Conservation (phyloP, 2,888 invertebrate genomes). For the Scaptomyza parva region DNA sequence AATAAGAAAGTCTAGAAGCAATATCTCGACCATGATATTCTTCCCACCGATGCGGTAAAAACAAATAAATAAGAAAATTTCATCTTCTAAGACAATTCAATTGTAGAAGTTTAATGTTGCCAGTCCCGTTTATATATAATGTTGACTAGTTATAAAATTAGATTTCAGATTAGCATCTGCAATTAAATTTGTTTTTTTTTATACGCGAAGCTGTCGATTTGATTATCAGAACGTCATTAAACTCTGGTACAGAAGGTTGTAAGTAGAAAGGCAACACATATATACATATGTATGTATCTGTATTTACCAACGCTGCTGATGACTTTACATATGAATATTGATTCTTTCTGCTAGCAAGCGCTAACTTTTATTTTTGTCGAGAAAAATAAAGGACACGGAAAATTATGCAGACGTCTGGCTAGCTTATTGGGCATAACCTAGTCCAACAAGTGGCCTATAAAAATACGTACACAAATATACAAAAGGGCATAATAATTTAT, state of each 20-base stretch:
- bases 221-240: not conserved
- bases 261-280: not conserved
- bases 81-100: slow-evolving; percentile 47
- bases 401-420: slow-evolving; percentile 55
- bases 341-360: slow-evolving; percentile 10
- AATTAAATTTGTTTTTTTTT: slow-evolving; percentile 38
- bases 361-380: slow-evolving; percentile 35
- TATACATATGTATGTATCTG: not conserved
- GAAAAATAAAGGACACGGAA: slow-evolving; percentile 12
- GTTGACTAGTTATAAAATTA: slow-evolving; percentile 52
- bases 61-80: not conserved
- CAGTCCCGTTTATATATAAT: slow-evolving; percentile 23
- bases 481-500: slow-evolving; percentile 67
- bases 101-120: slow-evolving; percentile 24
- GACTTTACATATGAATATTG: slow-evolving; percentile 7
- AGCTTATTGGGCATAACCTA: slow-evolving; percentile 59
- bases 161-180: slow-evolving; percentile 45
- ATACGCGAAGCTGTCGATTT: slow-evolving; percentile 5
- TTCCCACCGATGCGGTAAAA: not conserved
- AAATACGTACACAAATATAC: slow-evolving; percentile 60
- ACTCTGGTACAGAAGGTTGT: not conserved
- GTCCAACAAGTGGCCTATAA: slow-evolving; percentile 71
- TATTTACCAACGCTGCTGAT: not conserved
- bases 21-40: too few species aligned
- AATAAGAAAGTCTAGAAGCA: too few species aligned